phyloP scores from a whole-genome alignment of 2,888 invertebrate species.

The Archips crataeganus region DNA sequence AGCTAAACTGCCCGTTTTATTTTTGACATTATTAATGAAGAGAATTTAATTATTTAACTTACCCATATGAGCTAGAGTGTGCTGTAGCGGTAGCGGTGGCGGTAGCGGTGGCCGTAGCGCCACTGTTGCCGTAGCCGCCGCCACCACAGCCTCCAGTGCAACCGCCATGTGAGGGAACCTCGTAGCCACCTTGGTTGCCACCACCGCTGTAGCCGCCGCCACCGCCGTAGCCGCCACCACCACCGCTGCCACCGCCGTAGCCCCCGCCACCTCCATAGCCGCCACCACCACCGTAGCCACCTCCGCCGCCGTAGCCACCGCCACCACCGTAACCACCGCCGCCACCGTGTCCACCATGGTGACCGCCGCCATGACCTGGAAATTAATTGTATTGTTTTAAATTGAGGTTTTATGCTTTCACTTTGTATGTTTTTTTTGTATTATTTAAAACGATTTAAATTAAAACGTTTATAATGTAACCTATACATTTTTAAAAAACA shows the following conservation, averaged over 20 bases:
- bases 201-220: slow-evolving; percentile 45
- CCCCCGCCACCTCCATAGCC: slow-evolving; percentile 43
- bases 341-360: slow-evolving; percentile 19
- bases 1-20: not conserved
- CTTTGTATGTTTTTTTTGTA: not conserved
- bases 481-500: not conserved
- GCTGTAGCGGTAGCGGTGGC: slow-evolving; percentile 59
- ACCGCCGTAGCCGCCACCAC: slow-evolving; percentile 23
- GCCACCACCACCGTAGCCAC: slow-evolving; percentile 42
- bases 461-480: not conserved
- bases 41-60: slow-evolving; percentile 17
- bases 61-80: slow-evolving; percentile 48
- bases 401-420: not conserved
- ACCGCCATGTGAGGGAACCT: slow-evolving; percentile 40
- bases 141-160: slow-evolving; percentile 41
- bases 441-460: too few species aligned
- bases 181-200: slow-evolving; percentile 46
- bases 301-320: slow-evolving; percentile 39
- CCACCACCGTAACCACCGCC: slow-evolving; percentile 43
- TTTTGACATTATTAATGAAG: not conserved
- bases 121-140: slow-evolving; percentile 39
- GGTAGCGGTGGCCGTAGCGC: slow-evolving; percentile 55
- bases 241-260: slow-evolving; percentile 41
- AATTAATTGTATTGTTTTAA: not conserved
- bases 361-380: slow-evolving; percentile 2